A percentile compares a stretch with the other conserved stretches of the same genome.
Conservation (phyloP, 2,113 vertebrate genomes). For the Paraplagusia blochii region DNA sequence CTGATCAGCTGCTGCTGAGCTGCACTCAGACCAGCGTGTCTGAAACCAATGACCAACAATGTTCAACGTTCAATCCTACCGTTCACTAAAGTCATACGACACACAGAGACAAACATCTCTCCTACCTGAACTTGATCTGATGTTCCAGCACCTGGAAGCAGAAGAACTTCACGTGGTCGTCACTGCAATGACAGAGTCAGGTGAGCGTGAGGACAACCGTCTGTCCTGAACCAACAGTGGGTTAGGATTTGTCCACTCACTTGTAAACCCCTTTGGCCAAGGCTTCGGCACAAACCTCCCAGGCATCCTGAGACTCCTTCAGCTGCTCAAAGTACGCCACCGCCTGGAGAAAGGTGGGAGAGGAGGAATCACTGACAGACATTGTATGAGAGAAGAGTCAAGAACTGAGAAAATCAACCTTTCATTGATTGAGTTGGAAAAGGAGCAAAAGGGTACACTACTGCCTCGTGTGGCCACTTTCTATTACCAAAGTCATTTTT, state of each 20-base stretch:
- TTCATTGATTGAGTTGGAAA: no score
- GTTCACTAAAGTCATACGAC: not conserved
- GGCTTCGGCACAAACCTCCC: constrained; percentile 95
- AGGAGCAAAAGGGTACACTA: no score
- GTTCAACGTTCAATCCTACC: not conserved
- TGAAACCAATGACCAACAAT: constrained; percentile 64
- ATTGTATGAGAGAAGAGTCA: no score
- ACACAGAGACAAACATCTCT: not conserved
- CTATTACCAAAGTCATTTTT: no score
- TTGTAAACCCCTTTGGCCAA: constrained; percentile 90
- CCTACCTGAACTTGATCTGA: constrained; percentile 94
- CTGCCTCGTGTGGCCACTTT: no score
- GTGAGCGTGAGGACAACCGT: not conserved
- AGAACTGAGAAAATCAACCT: no score
- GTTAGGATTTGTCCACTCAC: constrained; percentile 65
- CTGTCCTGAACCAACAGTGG: not conserved
- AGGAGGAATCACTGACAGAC: not conserved
- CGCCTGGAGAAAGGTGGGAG: constrained; percentile 72
- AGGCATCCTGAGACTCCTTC: constrained; percentile 94
- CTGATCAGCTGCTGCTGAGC: constrained; percentile 93
- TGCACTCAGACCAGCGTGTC: constrained; percentile 85
- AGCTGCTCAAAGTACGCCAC: constrained; percentile 96
- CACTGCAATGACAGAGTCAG: constrained; percentile 70
- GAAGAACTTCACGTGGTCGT: constrained; percentile 98
- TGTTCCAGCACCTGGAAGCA: constrained; percentile 98